phyloP scores from a whole-genome alignment of 2,113 vertebrate species.

The Lycaon pictus region DNA sequence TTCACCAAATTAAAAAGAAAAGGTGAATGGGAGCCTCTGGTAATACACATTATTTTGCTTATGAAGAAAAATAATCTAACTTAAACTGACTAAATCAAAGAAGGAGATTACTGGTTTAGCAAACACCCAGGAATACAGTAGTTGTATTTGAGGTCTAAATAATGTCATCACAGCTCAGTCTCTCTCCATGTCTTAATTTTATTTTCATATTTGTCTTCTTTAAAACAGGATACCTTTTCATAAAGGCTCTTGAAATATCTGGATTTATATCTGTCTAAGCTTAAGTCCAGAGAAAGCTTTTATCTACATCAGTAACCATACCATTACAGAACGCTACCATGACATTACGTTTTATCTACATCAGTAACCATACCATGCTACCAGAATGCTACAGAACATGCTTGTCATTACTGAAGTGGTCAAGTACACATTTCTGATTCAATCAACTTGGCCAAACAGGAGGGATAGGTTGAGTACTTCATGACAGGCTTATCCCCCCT shows the following conservation, averaged over 20 bases:
- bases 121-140: background rate
- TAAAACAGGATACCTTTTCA: background rate
- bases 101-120: slow-evolving; percentile 29
- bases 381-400: background rate
- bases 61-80: background rate
- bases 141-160: background rate
- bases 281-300: background rate
- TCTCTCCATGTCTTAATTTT: background rate
- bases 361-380: background rate
- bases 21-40: background rate
- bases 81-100: background rate
- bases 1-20: slow-evolving; percentile 14
- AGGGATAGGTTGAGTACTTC: background rate
- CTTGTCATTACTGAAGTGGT: background rate
- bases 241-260: background rate
- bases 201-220: background rate
- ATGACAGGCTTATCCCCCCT: background rate
- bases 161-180: background rate
- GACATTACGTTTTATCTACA: background rate
- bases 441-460: background rate
- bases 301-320: background rate
- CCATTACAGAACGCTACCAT: background rate
- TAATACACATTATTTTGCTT: background rate
- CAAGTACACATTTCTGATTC: background rate
- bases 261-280: background rate